These are phyloP conservation scores for Ciconia nigra DNA, from an alignment of 2,797 vertebrate species.

Conservation along the genomic window DNA sequence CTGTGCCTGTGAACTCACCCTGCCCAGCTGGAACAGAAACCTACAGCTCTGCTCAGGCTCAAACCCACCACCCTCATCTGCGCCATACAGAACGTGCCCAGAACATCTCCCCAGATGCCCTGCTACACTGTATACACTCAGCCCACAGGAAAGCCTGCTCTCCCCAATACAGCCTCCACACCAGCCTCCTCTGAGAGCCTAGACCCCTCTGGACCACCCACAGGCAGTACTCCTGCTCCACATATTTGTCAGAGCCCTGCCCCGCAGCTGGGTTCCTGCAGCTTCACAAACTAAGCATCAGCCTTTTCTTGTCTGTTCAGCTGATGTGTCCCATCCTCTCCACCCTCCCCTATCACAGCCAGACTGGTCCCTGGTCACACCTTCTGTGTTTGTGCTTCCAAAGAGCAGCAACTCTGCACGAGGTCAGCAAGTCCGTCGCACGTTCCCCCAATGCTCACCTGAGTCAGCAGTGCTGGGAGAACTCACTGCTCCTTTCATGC, in stretches of 20 bases:
- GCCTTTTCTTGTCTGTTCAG: background rate
- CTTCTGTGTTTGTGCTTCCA: background rate
- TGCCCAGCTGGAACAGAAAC: conserved; percentile 61
- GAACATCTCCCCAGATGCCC: background rate
- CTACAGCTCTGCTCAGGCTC: background rate
- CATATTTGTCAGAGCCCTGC: background rate
- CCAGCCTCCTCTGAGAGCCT: background rate
- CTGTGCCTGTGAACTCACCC: conserved; percentile 16
- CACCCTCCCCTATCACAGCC: background rate
- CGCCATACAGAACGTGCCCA: background rate
- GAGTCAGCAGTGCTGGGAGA: background rate
- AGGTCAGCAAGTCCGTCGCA: background rate
- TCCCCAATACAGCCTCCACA: background rate
- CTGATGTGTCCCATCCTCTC: background rate
- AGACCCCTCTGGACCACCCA: background rate
- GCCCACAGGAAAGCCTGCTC: background rate
- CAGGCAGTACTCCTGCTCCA: background rate
- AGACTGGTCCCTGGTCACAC: background rate
- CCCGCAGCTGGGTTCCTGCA: background rate
- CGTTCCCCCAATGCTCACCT: background rate
- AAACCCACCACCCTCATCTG: background rate
- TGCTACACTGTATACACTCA: background rate
- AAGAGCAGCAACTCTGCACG: rapidly evolving
- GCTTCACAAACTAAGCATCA: background rate
- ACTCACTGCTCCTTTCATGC: background rate